phyloP scores from a whole-genome alignment of 1,140 invertebrate species.

The Apis florea region DNA sequence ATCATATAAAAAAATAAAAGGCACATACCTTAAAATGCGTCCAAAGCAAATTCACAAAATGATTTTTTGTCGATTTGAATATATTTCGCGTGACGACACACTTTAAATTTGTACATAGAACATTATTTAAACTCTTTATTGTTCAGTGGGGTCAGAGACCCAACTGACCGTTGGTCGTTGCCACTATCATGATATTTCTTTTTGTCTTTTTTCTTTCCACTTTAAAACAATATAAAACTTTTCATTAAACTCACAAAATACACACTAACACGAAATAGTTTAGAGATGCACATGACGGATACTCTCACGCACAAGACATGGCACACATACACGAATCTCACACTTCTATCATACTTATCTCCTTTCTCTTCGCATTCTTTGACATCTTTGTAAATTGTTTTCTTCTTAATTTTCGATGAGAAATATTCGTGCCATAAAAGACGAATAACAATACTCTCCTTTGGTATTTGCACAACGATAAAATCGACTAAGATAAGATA shows the following conservation, averaged over 20 bases:
- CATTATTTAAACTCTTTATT: constrained; percentile 10
- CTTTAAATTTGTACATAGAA: background rate
- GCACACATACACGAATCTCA: constrained; percentile 34
- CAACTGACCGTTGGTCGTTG: constrained; percentile 52
- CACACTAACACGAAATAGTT: background rate
- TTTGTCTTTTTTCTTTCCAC: constrained; percentile 3
- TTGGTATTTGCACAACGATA: background rate
- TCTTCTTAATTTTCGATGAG: background rate
- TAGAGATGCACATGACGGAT: background rate
- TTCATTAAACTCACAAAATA: background rate
- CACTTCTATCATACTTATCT: constrained; percentile 36
- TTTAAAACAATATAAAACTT: constrained; percentile 8
- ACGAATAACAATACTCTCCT: background rate
- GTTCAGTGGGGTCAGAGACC: constrained; percentile 54
- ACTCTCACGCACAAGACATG: background rate
- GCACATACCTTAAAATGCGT: constrained; percentile 11
- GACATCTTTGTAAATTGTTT: background rate
- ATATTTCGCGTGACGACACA: background rate
- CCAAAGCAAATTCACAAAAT: background rate
- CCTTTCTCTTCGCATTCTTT: constrained; percentile 52
- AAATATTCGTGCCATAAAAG: too few species aligned
- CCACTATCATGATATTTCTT: constrained; percentile 46
- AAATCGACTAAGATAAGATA: constrained; percentile 21
- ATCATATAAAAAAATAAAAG: background rate
- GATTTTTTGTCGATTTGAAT: background rate